These are phyloP conservation scores for Lottia scabra DNA, from an alignment of 2,888 invertebrate species.

Conservation along the genomic window DNA sequence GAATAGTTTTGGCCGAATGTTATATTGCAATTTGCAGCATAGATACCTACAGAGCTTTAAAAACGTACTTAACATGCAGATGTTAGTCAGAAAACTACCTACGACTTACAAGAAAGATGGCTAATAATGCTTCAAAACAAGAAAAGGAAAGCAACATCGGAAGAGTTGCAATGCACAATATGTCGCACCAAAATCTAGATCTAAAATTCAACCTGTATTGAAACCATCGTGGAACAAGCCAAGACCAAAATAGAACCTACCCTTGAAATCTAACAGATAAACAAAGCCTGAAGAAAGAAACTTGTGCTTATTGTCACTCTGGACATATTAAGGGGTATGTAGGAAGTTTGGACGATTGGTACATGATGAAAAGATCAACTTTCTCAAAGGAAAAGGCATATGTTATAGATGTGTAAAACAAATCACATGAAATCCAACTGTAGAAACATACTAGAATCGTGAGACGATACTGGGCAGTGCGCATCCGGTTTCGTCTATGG, in stretches of 20 bases:
- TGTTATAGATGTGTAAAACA: conserved; percentile 7
- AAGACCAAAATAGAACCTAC: neutral
- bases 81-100: conserved; percentile 9
- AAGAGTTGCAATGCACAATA: too few species aligned
- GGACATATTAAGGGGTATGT: neutral
- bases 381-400: conserved; percentile 2
- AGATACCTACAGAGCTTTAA: conserved; percentile 8
- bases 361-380: conserved; percentile 9
- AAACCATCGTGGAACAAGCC: too few species aligned
- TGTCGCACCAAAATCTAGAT: too few species aligned
- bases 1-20: conserved; percentile 15
- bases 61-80: conserved; percentile 18
- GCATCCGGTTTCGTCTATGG: too few species aligned
- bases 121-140: neutral
- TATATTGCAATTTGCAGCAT: conserved; percentile 7
- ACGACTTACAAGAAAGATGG: conserved; percentile 17
- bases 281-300: too few species aligned
- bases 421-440: neutral
- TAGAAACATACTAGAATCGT: too few species aligned
- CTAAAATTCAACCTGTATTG: too few species aligned
- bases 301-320: neutral
- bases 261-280: too few species aligned
- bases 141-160: conserved; percentile 13
- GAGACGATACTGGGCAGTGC: too few species aligned
- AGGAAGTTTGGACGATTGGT: neutral